Evolutionary conservation across 2,888 invertebrate species (phyloP), one percentile per base, ranked within the genome.

Genomic region (Lasiommata megera): DNA sequence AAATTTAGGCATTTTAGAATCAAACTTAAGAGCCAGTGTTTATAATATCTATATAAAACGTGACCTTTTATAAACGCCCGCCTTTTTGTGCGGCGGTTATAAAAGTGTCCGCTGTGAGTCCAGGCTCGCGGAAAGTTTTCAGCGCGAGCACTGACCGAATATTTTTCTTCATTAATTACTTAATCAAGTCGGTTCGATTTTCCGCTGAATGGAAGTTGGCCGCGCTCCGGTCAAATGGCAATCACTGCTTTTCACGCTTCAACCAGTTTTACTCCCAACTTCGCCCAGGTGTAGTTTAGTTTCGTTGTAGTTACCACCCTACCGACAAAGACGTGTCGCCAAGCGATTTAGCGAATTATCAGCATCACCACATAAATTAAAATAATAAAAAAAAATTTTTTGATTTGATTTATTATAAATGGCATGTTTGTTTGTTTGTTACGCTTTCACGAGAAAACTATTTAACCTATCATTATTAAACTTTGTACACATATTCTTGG

Each of bases 81-180:
- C 7, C 7, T 11, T 11, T 34, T 34, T 34, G 11, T 3, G 11
- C 7, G 7, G 7, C 31, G 31, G 31, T 31, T 34, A 3, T 5
- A 11, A 12, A 29, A 3, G 29, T 12, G 6, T 29, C 46, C 9
- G 31, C 11, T 46, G 29, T 31, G 31, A 16, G 16, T 6, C 6
- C 16, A 28, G 16, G 11, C 11, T 16, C 16, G 6, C 16, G n/a
- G 52, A 52, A 52, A 41, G 17, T 52, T 51, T 38, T 52, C 40
- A 37, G 17, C 9, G 50, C 16, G 36, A 16, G 52, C 51, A 16
- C 6, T 41, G 40, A 38, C 50, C 28, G 50, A 52, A 52, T 52
- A 52, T 52, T 52, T 52, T 48, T 52, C 52, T 37, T 38, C 50
- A 51, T 51, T 51, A 51, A 51, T 40, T 38, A 51, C 38, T 51